Percentiles rank a stretch among this genome's conserved stretches.
Evolutionary conservation across 2,888 invertebrate species (phyloP).

Genomic region (Hecatera dysodea): DNA sequence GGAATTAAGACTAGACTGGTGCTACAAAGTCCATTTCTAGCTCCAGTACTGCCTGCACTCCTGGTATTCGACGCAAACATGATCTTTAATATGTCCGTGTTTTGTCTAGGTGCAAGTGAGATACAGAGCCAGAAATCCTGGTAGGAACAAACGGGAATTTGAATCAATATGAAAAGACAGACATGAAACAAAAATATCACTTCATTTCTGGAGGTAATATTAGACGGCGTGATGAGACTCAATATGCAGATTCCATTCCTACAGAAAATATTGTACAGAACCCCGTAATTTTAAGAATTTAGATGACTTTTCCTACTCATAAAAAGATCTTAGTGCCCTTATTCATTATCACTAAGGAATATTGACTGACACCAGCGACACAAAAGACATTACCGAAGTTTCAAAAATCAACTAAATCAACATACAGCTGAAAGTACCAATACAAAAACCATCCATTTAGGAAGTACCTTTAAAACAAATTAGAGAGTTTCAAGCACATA

Average conservation of each 20-base stretch:
- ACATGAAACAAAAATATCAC: slow-evolving; percentile 18
- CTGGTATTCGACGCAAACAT: slow-evolving; percentile 33
- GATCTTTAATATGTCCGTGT: slow-evolving; percentile 29
- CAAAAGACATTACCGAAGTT: not conserved
- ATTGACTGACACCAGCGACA: not conserved
- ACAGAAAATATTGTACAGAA: not conserved
- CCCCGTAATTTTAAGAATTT: no score
- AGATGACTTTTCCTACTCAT: not conserved
- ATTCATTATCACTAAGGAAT: not conserved
- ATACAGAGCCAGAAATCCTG: slow-evolving; percentile 8
- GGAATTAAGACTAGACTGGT: slow-evolving; percentile 61
- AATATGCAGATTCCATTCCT: not conserved
- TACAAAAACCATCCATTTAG: not conserved
- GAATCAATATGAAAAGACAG: slow-evolving; percentile 14
- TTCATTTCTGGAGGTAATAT: slow-evolving; percentile 10
- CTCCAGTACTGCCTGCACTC: slow-evolving; percentile 29
- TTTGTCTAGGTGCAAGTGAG: slow-evolving; percentile 13
- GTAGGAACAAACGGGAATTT: slow-evolving; percentile 7
- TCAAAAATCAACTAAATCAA: not conserved
- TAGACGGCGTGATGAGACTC: not conserved
- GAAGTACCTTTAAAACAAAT: not conserved
- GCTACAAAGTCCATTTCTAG: slow-evolving; percentile 52
- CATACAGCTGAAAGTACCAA: not conserved
- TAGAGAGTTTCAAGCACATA: slow-evolving; percentile 16
- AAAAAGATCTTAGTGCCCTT: no score